Evolutionary conservation across 2,113 vertebrate genomes (phyloP), one percentile per base, ranked within the genome.

Genomic region (Gobiocypris rarus): DNA sequence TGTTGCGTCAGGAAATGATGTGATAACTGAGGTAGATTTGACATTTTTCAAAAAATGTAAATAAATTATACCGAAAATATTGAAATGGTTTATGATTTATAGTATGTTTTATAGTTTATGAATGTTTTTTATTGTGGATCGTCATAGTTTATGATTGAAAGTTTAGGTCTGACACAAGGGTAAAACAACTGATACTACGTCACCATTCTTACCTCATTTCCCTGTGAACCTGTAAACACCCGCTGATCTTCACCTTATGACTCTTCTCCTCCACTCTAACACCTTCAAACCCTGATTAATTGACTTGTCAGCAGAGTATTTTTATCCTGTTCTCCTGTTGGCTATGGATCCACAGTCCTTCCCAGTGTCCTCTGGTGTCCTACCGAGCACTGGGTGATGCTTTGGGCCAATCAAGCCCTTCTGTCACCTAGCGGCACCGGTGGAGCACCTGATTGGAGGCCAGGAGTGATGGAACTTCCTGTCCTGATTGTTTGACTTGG

Each of bases 301-400:
- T 94, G 94, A 95, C 93, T 94, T 95, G 94, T 95, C 94, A 94
- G 94, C 94, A 95, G 89, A 93, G 94, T 95, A 95, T 95, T 95
- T 95, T 94, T 95, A 94, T 95, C 94, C 92, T 83, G 87, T 86
- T 94, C 93, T 92, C 93, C 85, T 88, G 92, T 92, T 67, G 87
- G 87, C 85, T 89, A 91, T 87, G 86, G 90, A 91, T 88, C 89
- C 91, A 88, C 87, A 94, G 93, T 93, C 93, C 92, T 95, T 94
- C 89, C 88, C 89, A 87, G 90, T 93, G 94, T 94, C 93, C 94
- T 95, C 91, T 92, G 78, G 83, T 84, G 90, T 91, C 89, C 90
- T 88, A 84, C 88, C 28, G 85, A 85, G 86, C 80, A 75, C 80
- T 83, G 82, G 88, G 86, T 86, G 81, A 87, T 78, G 87, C 84